A percentile compares a stretch with the other conserved stretches of the same genome.
These are phyloP conservation scores for Standfussiana lucernea DNA, from an alignment of 2,888 invertebrate species.

Conservation along the genomic window DNA sequence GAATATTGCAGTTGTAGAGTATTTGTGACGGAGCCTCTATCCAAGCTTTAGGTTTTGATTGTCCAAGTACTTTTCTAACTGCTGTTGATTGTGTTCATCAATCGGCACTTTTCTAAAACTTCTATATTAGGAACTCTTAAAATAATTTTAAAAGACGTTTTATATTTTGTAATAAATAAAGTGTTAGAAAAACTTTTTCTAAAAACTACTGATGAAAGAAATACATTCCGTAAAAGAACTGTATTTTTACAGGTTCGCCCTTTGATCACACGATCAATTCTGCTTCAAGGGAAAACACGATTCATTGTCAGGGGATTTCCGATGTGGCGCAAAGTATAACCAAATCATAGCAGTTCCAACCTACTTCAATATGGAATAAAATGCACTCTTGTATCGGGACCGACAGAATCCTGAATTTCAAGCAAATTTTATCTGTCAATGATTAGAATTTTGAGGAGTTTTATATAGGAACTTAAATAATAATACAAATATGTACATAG, in stretches of 20 bases:
- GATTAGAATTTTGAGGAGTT: not conserved
- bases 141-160: not conserved
- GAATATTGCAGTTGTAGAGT: not conserved
- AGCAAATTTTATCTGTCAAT: not conserved
- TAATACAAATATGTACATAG: too few species aligned
- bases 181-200: not conserved
- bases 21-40: not conserved
- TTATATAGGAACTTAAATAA: too few species aligned
- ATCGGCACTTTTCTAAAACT: not conserved
- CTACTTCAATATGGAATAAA: constrained; percentile 54
- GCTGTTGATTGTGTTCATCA: not conserved
- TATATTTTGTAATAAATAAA: constrained; percentile 4
- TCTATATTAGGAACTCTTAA: not conserved
- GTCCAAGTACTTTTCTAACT: constrained; percentile 1
- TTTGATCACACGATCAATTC: constrained; percentile 61
- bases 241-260: constrained; percentile 52
- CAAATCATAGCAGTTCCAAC: constrained; percentile 62
- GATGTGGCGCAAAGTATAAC: constrained; percentile 63
- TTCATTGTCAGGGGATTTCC: constrained; percentile 67
- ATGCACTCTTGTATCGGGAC: constrained; percentile 45
- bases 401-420: constrained; percentile 20
- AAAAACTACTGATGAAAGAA: constrained; percentile 18
- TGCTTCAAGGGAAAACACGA: constrained; percentile 59
- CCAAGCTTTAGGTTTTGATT: constrained; percentile 6
- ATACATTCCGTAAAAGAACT: constrained; percentile 28